Base-by-base conservation (phyloP, 2,888 invertebrate species). In the Pomacea canaliculata region DNA sequence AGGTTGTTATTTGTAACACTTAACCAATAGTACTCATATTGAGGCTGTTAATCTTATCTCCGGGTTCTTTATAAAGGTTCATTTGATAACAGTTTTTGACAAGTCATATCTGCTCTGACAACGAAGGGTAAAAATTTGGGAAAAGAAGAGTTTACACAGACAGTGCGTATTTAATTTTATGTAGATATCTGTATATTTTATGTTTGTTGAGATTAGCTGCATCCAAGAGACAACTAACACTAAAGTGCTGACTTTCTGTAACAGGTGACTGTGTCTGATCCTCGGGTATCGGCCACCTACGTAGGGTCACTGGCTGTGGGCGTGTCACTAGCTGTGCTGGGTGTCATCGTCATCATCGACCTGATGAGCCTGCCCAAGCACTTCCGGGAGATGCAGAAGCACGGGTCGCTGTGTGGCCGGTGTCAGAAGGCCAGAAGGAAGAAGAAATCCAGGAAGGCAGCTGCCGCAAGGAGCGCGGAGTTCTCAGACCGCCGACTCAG, bases 231-330 rank as follows among this genome's bases (percentile, higher is more conserved):
- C 37, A 37, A 1, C 37, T 37, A 37, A 37, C 5, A 37, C 5
- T 5, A 56, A 4, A 56, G 51, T 56, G 8, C 16, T 56, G 51
- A 56, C 12, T 49, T 51, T 23, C 46, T 71, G 56, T 48, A 8
- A 1, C 49, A 73, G 73, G 63, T 71, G 46, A 77, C 69, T 23
- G 69, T 51, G 37, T 37, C 77, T 60, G 73, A 77, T 48, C 68
- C 70, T 0, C 51, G 68, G n/a, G 37, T 69, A 0, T 73, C 72
- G 9, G 70, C 77, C 59, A 68, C 72, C 59, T 73, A 69, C 59
- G 70, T 77, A 23, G 77, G 77, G 3, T 62, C 70, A 19, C 2
- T 77, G 16, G 77, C 73, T 2, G 48, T 76, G 71, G 71, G 67
- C 19, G n/a, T 76, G 23, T 66, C 67, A 13, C 1, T 67, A 18